Evolutionary conservation across 2,113 vertebrate species (phyloP).

Genomic region (Xiphorhynchus elegans): DNA sequence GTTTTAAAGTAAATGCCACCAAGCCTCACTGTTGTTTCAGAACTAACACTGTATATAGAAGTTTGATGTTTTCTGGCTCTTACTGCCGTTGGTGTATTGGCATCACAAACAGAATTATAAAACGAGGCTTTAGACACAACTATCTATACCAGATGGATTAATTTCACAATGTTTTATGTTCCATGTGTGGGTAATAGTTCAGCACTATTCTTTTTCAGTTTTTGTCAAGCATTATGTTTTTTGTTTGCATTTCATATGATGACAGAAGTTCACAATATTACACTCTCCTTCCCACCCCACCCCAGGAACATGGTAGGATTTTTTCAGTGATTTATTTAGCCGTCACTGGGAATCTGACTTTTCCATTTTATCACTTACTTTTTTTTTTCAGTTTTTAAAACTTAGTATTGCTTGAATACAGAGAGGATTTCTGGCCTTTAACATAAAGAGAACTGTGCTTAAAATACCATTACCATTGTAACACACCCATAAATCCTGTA

Average conservation of each 20-base stretch:
- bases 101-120: background rate
- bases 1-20: background rate
- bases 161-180: background rate
- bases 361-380: background rate
- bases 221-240: background rate
- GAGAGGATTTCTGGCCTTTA: background rate
- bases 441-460: background rate
- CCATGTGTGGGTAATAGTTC: background rate
- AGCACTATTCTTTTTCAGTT: background rate
- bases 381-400: background rate
- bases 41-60: background rate
- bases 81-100: background rate
- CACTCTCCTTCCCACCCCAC: background rate
- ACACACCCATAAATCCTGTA: background rate
- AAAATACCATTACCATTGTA: background rate
- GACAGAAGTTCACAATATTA: background rate
- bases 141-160: background rate
- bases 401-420: background rate
- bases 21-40: background rate
- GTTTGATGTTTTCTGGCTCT: background rate
- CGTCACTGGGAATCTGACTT: background rate
- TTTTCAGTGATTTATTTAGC: constrained; percentile 31
- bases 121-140: background rate
- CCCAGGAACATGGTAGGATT: background rate
- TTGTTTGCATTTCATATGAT: background rate